A percentile compares a stretch with the other conserved stretches of the same genome.
phyloP scores from a whole-genome alignment of 2,888 invertebrate species.

The Nebria brevicollis region DNA sequence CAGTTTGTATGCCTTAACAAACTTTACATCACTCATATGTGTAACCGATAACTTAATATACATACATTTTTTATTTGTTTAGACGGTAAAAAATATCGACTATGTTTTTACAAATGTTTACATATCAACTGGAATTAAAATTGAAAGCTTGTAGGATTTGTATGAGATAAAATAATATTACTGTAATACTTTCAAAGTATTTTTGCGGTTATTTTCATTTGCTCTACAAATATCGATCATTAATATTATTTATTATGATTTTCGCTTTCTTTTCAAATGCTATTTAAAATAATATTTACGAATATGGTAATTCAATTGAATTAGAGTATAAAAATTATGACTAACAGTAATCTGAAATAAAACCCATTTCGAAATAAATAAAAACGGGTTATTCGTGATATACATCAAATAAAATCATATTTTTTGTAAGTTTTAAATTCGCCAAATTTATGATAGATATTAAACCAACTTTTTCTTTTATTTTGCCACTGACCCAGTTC shows the following conservation, averaged over 20 bases:
- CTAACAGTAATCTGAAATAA: neutral
- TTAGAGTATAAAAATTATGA: neutral
- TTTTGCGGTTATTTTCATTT: too few relatives aligned
- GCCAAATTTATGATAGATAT: neutral
- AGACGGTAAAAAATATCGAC: too few relatives aligned
- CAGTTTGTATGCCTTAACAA: constrained; percentile 31
- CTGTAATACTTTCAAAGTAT: too few relatives aligned
- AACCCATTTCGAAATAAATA: neutral
- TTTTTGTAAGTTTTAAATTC: neutral
- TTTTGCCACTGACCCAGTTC: neutral
- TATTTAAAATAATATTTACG: too few relatives aligned
- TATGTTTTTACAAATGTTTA: too few relatives aligned
- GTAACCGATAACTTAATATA: neutral
- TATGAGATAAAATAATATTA: too few relatives aligned
- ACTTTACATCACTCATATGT: constrained; percentile 26
- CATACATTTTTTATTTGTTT: neutral
- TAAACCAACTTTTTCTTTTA: neutral
- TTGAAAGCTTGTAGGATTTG: too few relatives aligned
- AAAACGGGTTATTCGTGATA: neutral
- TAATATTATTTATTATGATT: too few relatives aligned
- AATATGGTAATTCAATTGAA: too few relatives aligned
- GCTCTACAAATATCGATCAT: too few relatives aligned
- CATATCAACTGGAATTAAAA: too few relatives aligned
- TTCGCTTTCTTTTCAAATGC: too few relatives aligned
- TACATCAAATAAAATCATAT: neutral